phyloP scores from a whole-genome alignment of 1,140 invertebrate species.

The Chelonus insularis region DNA sequence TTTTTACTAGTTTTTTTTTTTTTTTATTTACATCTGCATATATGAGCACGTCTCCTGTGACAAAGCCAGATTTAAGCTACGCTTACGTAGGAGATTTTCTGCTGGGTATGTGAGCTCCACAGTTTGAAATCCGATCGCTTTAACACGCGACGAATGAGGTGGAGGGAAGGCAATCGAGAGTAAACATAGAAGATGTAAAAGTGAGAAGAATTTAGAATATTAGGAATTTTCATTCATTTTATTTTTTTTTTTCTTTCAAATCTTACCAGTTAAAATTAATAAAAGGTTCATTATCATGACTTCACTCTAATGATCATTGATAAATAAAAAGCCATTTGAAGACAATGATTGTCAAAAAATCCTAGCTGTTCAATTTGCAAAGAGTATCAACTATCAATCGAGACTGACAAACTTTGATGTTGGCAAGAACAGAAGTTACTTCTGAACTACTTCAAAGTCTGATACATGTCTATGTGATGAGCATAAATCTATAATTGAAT shows the following conservation, averaged over 20 bases:
- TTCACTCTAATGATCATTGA: too few species aligned
- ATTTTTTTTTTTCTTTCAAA: background rate
- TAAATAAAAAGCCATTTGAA: too few species aligned
- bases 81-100: slow-evolving; percentile 45
- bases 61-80: slow-evolving; percentile 50
- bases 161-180: background rate
- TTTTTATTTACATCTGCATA: slow-evolving; percentile 32
- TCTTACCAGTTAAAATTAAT: too few species aligned
- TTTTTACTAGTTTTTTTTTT: background rate
- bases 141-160: background rate
- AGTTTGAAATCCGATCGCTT: slow-evolving; percentile 24
- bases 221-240: background rate
- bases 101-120: slow-evolving; percentile 5
- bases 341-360: too few species aligned
- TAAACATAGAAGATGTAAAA: background rate
- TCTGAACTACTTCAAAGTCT: too few species aligned
- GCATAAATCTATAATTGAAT: too few species aligned
- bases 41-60: slow-evolving; percentile 40
- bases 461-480: too few species aligned
- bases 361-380: too few species aligned
- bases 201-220: slow-evolving; percentile 8
- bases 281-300: too few species aligned
- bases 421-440: too few species aligned
- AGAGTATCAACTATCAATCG: too few species aligned
- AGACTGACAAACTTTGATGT: too few species aligned